A percentile compares a stretch with the other conserved stretches of the same genome.
These are phyloP conservation scores for Drosophila putrida DNA, from an alignment of 2,888 invertebrate genomes.

Conservation along the genomic window DNA sequence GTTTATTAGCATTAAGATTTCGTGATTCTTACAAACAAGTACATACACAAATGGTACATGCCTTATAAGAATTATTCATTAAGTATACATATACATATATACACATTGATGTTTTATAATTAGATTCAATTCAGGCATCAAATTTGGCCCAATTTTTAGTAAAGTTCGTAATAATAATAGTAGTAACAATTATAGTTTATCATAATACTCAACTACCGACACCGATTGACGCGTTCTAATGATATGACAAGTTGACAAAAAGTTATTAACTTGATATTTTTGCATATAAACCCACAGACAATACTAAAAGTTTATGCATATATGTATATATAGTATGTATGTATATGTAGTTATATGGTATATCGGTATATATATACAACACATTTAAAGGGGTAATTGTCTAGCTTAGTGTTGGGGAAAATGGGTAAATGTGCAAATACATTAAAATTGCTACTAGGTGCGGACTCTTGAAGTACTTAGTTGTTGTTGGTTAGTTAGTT, in stretches of 20 bases:
- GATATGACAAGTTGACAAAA: slow-evolving; percentile 53
- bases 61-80: slow-evolving; percentile 37
- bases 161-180: slow-evolving; percentile 22
- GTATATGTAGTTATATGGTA: neutral
- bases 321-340: slow-evolving; percentile 14
- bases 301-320: slow-evolving; percentile 44
- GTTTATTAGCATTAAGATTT: slow-evolving; percentile 63
- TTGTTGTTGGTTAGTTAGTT: slow-evolving; percentile 6
- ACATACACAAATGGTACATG: neutral
- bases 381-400: slow-evolving; percentile 45
- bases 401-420: slow-evolving; percentile 32
- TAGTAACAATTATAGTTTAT: slow-evolving; percentile 27
- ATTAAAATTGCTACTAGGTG: slow-evolving; percentile 28
- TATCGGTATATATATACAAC: slow-evolving; percentile 42
- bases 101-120: slow-evolving; percentile 48
- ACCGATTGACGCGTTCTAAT: slow-evolving; percentile 59
- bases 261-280: slow-evolving; percentile 34
- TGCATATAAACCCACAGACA: slow-evolving; percentile 32
- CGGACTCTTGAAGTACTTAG: slow-evolving; percentile 8
- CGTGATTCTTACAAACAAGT: slow-evolving; percentile 36
- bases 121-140: slow-evolving; percentile 7
- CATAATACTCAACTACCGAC: slow-evolving; percentile 61
- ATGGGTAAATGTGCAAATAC: slow-evolving; percentile 15
- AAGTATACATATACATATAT: slow-evolving; percentile 59
- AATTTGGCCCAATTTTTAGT: slow-evolving; percentile 27